phyloP scores from a whole-genome alignment of 2,888 invertebrate species.

The Cerastis leucographa region DNA sequence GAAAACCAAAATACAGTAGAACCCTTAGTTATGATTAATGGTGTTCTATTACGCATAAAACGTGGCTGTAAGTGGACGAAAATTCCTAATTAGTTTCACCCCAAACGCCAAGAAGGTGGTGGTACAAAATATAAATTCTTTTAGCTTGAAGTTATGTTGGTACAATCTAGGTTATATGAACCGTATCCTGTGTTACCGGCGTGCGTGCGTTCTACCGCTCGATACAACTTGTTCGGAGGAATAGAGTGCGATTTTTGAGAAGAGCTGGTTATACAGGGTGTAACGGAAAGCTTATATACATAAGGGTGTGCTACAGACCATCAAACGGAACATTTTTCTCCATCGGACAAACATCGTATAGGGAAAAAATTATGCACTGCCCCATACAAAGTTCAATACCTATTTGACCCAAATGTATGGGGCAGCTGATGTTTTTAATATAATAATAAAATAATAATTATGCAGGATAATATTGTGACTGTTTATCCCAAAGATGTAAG shows the following conservation, averaged over 20 bases:
- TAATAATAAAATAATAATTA: too few relatives aligned
- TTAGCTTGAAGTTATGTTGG: slow-evolving; percentile 58
- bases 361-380: too few relatives aligned
- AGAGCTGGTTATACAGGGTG: too few relatives aligned
- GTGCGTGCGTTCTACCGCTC: slow-evolving; percentile 71
- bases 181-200: slow-evolving; percentile 77
- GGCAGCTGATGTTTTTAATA: too few relatives aligned
- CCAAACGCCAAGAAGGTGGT: slow-evolving; percentile 64
- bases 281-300: too few relatives aligned
- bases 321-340: too few relatives aligned
- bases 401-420: too few relatives aligned
- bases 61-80: slow-evolving; percentile 66
- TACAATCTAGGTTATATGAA: slow-evolving; percentile 78
- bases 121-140: slow-evolving; percentile 70
- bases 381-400: too few relatives aligned
- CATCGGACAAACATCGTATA: too few relatives aligned
- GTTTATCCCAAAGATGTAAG: neutral
- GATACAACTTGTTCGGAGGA: slow-evolving; percentile 53
- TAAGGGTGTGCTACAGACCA: too few relatives aligned
- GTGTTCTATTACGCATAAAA: slow-evolving; percentile 58
- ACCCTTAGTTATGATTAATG: slow-evolving; percentile 66
- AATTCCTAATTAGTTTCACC: slow-evolving; percentile 79
- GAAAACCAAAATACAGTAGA: slow-evolving; percentile 44
- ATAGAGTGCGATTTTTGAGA: slow-evolving; percentile 59
- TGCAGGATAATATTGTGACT: too few relatives aligned